phyloP scores from a whole-genome alignment of 2,888 invertebrate species.

The Geotrupes spiniger region DNA sequence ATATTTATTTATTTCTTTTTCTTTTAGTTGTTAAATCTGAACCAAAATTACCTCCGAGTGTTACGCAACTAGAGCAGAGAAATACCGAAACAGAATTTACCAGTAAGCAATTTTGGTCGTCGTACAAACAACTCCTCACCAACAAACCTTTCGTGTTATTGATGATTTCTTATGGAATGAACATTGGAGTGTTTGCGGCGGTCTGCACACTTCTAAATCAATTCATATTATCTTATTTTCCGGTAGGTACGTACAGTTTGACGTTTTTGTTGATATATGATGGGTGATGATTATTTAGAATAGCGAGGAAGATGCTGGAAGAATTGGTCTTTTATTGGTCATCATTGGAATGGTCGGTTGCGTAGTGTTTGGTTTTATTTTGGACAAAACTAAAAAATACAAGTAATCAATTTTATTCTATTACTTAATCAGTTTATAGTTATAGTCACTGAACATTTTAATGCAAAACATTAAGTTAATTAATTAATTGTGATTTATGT shows the following conservation, averaged over 20 bases:
- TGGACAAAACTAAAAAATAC: constrained; percentile 90
- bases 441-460: too few species aligned
- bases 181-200: constrained; percentile 93
- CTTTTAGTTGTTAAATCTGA: constrained; percentile 56
- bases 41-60: constrained; percentile 58
- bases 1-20: neutral
- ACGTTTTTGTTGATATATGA: neutral
- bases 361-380: constrained; percentile 80
- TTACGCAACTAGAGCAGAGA: constrained; percentile 54
- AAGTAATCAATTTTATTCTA: constrained; percentile 57
- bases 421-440: too few species aligned
- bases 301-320: constrained; percentile 74
- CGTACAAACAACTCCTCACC: constrained; percentile 68
- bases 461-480: too few species aligned
- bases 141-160: constrained; percentile 79
- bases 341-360: constrained; percentile 91
- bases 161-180: constrained; percentile 83
- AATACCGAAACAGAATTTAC: constrained; percentile 51
- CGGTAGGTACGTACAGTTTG: constrained; percentile 54
- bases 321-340: constrained; percentile 86
- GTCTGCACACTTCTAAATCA: constrained; percentile 90
- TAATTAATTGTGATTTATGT: constrained; percentile 12
- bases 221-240: constrained; percentile 77
- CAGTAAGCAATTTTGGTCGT: constrained; percentile 59
- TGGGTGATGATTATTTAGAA: constrained; percentile 45